Percentiles rank a stretch among this genome's conserved stretches.
phyloP scores from a whole-genome alignment of 2,113 vertebrate genomes.

The Syngnathoides biaculeatus region DNA sequence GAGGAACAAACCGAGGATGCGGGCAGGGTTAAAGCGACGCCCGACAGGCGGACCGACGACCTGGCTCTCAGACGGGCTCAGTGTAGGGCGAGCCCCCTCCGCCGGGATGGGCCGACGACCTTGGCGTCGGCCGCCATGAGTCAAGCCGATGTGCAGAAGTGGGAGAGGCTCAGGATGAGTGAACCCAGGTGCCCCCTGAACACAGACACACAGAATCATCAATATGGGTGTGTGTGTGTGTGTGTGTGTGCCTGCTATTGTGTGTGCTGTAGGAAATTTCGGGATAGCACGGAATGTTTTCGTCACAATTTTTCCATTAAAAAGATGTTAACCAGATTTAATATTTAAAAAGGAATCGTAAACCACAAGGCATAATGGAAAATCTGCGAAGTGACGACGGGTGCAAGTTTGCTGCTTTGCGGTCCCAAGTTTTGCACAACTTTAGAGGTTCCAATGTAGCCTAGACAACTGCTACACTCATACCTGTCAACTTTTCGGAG shows the following conservation, averaged over 20 bases:
- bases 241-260: neutral
- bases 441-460: no score
- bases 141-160: slow-evolving; percentile 86
- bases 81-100: slow-evolving; percentile 51
- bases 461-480: no score
- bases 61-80: slow-evolving; percentile 76
- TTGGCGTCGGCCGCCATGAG: slow-evolving; percentile 78
- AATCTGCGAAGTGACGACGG: no score
- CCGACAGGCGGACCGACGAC: slow-evolving; percentile 78
- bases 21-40: slow-evolving; percentile 50
- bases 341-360: no score
- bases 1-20: slow-evolving; percentile 56
- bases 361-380: no score
- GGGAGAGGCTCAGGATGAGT: slow-evolving; percentile 86
- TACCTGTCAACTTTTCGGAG: no score
- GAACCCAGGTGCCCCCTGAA: slow-evolving; percentile 81
- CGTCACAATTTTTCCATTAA: no score
- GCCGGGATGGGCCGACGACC: slow-evolving; percentile 58
- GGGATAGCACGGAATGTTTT: neutral
- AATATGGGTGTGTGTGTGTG: slow-evolving; percentile 14
- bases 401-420: neutral
- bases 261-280: no score
- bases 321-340: no score
- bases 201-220: slow-evolving; percentile 34
- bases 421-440: no score